Conservation (phyloP, 2,113 vertebrate species). For the Pelvicachromis taeniatus region DNA sequence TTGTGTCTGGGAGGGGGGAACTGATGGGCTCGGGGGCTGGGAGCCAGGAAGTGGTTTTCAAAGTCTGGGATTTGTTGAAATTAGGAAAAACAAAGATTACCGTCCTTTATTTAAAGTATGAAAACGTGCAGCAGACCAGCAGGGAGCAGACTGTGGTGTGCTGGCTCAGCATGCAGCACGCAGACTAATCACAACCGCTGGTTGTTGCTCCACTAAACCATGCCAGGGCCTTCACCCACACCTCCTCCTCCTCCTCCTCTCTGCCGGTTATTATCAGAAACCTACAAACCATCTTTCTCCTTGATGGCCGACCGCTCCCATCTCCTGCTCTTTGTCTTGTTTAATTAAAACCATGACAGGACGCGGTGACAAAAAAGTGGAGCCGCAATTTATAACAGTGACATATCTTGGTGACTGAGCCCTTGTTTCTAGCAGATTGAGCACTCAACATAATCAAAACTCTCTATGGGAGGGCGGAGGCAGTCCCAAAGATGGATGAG, state of each 20-base stretch:
- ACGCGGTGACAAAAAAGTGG: constrained; percentile 18
- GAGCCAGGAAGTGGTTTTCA: background rate
- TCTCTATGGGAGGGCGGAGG: constrained; percentile 2
- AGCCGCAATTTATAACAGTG: constrained; percentile 38
- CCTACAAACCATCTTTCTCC: constrained; percentile 7
- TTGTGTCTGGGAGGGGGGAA: background rate
- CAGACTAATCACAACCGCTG: background rate
- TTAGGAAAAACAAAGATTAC: background rate
- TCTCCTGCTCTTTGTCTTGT: constrained; percentile 35
- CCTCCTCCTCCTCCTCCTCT: background rate
- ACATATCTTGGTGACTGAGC: constrained; percentile 34
- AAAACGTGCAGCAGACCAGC: background rate
- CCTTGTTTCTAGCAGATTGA: constrained; percentile 12
- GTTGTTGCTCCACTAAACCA: background rate
- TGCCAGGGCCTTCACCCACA: background rate
- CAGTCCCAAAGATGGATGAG: constrained; percentile 27
- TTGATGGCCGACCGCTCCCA: background rate
- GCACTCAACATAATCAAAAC: constrained; percentile 49
- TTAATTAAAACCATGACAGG: constrained; percentile 50
- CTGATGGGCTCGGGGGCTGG: background rate
- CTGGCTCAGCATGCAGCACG: background rate
- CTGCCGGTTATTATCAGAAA: background rate
- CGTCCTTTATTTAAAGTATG: background rate
- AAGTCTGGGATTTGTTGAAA: background rate
- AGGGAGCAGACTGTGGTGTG: background rate